Percentiles rank a stretch among this genome's conserved stretches.
Evolutionary conservation across 1,140 invertebrate genomes (phyloP).

Genomic region (Drosophila pectinifera): DNA sequence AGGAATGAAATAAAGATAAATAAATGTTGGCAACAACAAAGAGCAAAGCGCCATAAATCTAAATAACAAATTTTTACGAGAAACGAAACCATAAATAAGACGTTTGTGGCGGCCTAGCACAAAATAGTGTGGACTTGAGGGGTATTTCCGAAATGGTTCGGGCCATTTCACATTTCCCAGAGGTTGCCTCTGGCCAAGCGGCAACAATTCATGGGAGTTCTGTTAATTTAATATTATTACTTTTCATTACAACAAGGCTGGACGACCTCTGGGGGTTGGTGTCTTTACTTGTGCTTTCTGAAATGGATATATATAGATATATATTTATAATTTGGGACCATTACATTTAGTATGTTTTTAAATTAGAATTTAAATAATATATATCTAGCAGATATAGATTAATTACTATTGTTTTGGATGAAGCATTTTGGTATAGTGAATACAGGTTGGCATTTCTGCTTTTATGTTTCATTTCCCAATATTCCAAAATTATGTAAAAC

Average conservation of each 20-base stretch:
- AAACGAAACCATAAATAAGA: constrained; percentile 83
- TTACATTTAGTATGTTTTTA: too few species aligned
- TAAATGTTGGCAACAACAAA: constrained; percentile 81
- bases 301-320: constrained; percentile 3
- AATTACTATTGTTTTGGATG: too few species aligned
- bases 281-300: constrained; percentile 10
- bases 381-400: too few species aligned
- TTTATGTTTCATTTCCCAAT: too few species aligned
- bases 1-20: constrained; percentile 67
- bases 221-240: constrained; percentile 84
- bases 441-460: too few species aligned
- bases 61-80: constrained; percentile 83
- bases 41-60: constrained; percentile 81
- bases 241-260: constrained; percentile 72
- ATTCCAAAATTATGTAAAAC: too few species aligned
- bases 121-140: constrained; percentile 49
- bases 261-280: neutral
- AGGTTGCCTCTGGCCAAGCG: constrained; percentile 31
- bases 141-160: constrained; percentile 20
- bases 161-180: constrained; percentile 35
- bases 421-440: too few species aligned
- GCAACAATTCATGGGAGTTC: constrained; percentile 78
- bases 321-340: too few species aligned
- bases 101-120: constrained; percentile 62
- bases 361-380: too few species aligned